Percentiles rank a stretch among this genome's conserved stretches.
These are phyloP conservation scores for Oncorhynchus kisutch DNA, from an alignment of 2,113 vertebrate genomes.

Conservation along the genomic window DNA sequence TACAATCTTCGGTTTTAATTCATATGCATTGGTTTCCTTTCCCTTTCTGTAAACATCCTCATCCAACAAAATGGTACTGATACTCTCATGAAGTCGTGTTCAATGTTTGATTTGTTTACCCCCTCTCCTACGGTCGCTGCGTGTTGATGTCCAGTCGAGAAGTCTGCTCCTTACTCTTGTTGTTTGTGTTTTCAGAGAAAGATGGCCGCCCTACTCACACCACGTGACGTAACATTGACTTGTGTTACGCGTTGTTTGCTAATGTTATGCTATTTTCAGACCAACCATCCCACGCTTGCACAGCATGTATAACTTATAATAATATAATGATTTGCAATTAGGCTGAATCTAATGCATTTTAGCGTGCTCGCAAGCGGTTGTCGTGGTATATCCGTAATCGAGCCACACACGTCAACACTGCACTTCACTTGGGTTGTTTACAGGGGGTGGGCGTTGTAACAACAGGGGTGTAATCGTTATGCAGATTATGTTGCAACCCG, in stretches of 20 bases:
- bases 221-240: slow-evolving; percentile 74
- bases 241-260: slow-evolving; percentile 52
- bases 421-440: no score
- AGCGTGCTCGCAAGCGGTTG: no score
- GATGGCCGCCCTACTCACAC: slow-evolving; percentile 83
- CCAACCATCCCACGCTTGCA: not conserved
- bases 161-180: slow-evolving; percentile 68
- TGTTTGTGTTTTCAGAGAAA: slow-evolving; percentile 88
- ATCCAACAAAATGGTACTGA: slow-evolving; percentile 68
- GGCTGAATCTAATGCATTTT: no score
- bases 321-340: no score
- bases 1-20: slow-evolving; percentile 55
- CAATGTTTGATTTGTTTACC: slow-evolving; percentile 56
- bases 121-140: slow-evolving; percentile 74
- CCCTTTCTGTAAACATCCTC: slow-evolving; percentile 67
- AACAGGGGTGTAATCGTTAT: no score
- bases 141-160: slow-evolving; percentile 72
- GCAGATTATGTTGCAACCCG: no score
- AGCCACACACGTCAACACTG: no score
- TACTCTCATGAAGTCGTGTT: slow-evolving; percentile 64
- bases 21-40: slow-evolving; percentile 65
- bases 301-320: not conserved
- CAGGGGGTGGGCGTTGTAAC: no score
- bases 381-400: no score
- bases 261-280: slow-evolving; percentile 35